Evolutionary conservation across 2,113 vertebrate species (phyloP).

Genomic region (Otolemur garnettii): DNA sequence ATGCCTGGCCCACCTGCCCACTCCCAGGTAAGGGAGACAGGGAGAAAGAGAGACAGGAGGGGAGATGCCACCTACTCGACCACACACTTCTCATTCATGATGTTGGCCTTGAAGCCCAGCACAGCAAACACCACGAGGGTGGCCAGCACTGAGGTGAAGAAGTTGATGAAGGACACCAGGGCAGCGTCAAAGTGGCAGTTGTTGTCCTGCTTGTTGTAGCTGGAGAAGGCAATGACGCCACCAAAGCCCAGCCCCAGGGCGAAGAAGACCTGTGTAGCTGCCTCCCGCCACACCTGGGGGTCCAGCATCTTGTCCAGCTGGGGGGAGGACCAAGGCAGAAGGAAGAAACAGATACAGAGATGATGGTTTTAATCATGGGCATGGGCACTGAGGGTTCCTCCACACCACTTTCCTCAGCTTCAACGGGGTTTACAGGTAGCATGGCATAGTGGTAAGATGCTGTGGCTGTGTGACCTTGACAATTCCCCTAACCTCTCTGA

Average conservation of each 20-base stretch:
- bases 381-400: accelerated
- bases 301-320: constrained; percentile 99
- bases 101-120: constrained; percentile 98
- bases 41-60: not conserved
- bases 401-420: not conserved
- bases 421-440: not conserved
- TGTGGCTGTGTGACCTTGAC: not conserved
- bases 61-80: constrained; percentile 93
- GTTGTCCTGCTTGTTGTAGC: constrained; percentile 99
- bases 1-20: not conserved
- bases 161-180: constrained; percentile 97
- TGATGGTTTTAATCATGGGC: not conserved
- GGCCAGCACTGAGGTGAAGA: constrained; percentile 97
- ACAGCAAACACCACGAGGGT: constrained; percentile 99
- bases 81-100: constrained; percentile 99
- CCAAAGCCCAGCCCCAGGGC: constrained; percentile 97
- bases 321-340: not conserved
- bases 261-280: constrained; percentile 98
- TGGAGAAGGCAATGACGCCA: constrained; percentile 99
- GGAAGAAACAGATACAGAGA: constrained; percentile 43
- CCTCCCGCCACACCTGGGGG: constrained; percentile 98
- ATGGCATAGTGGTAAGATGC: not conserved
- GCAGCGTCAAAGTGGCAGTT: constrained; percentile 99
- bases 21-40: not conserved
- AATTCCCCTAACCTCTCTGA: not conserved